Evolutionary conservation across 1,140 invertebrate species (phyloP).

Genomic region (Ericerus pela): DNA sequence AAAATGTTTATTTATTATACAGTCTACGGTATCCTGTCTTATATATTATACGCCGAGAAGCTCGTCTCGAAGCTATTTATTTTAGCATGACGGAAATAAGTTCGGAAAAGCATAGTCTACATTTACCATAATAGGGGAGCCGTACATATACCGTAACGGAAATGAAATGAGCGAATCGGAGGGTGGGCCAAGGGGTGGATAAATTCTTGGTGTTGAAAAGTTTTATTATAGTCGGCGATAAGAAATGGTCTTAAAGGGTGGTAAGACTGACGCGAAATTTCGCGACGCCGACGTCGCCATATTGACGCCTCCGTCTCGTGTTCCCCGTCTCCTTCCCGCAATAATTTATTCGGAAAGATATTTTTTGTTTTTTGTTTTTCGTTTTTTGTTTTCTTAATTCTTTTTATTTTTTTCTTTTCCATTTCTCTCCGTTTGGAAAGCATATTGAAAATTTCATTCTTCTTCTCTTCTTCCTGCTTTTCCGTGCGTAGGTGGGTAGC

Average conservation of each 20-base stretch:
- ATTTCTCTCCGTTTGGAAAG: too few species aligned
- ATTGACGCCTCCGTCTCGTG: constrained; percentile 8
- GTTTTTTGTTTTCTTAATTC: too few species aligned
- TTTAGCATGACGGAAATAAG: constrained; percentile 11
- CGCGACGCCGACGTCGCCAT: constrained; percentile 6
- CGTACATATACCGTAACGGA: not conserved
- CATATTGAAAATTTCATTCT: too few species aligned
- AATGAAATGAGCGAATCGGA: constrained; percentile 5
- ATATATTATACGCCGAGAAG: too few species aligned
- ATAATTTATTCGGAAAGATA: constrained; percentile 11
- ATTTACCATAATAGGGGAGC: constrained; percentile 2
- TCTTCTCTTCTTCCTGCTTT: too few species aligned
- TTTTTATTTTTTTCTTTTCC: too few species aligned
- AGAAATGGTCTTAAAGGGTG: constrained; percentile 3
- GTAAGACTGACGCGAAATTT: constrained; percentile 10
- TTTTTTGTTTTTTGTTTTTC: too few species aligned
- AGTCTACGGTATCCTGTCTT: too few species aligned
- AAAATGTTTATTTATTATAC: constrained; percentile 8
- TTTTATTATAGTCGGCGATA: constrained; percentile 9
- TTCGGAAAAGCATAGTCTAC: constrained; percentile 9
- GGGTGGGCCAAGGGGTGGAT: constrained; percentile 4
- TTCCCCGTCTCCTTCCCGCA: constrained; percentile 3
- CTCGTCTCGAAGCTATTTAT: constrained; percentile 6
- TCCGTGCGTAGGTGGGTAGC: too few species aligned
- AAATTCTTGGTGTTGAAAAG: constrained; percentile 10